Evolutionary conservation across 1,140 invertebrate genomes (phyloP).

Genomic region (Eriocheir sinensis): DNA sequence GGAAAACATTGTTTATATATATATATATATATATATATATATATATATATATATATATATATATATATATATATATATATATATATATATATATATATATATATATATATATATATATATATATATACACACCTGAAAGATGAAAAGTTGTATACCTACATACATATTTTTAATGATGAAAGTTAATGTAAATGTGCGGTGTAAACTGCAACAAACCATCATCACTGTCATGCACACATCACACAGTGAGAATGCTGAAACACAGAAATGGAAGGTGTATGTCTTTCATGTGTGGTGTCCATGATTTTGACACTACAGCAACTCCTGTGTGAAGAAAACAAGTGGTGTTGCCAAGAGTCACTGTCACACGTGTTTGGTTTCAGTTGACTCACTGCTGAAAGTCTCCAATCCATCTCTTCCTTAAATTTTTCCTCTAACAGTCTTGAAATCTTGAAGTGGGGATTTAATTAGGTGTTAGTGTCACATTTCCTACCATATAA

Average conservation of each 20-base stretch:
- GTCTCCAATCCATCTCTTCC: background rate
- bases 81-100: constrained; percentile 39
- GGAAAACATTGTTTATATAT: constrained; percentile 29
- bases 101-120: constrained; percentile 28
- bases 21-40: constrained; percentile 48
- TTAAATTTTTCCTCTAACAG: background rate
- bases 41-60: constrained; percentile 44
- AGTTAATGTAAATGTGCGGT: background rate
- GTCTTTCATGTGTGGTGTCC: background rate
- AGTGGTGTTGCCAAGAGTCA: background rate
- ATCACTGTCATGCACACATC: too few relatives aligned
- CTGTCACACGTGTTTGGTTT: background rate
- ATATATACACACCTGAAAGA: constrained; percentile 33
- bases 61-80: constrained; percentile 51
- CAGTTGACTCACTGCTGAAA: constrained; percentile 39
- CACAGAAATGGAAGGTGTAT: background rate
- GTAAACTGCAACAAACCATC: background rate
- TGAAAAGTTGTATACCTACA: background rate
- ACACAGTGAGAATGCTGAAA: background rate
- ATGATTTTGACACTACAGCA: background rate
- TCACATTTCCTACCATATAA: constrained; percentile 26
- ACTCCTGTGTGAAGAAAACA: background rate
- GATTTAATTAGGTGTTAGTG: constrained; percentile 17
- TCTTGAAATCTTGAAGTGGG: constrained; percentile 38
- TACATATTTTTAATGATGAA: constrained; percentile 6